phyloP scores from a whole-genome alignment of 2,797 vertebrate species.

The Spheniscus humboldti region DNA sequence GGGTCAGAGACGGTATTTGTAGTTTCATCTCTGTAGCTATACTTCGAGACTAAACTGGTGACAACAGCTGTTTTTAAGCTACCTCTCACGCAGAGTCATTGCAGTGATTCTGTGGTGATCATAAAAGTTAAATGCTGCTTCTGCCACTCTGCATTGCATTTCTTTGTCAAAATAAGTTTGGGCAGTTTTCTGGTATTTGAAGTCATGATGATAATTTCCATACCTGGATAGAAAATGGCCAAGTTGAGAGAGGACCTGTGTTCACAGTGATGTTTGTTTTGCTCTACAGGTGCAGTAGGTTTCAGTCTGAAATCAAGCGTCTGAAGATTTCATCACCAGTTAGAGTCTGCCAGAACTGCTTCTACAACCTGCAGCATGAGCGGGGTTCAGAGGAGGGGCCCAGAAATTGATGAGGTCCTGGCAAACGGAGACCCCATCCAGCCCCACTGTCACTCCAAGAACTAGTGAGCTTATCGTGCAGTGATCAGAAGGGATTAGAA shows the following conservation, averaged over 20 bases:
- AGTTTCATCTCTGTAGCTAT: not conserved
- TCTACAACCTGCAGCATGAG: constrained; percentile 95
- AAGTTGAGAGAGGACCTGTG: not conserved
- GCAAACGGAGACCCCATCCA: not conserved
- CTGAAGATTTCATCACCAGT: constrained; percentile 98
- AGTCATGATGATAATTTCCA: not conserved
- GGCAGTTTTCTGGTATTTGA: not conserved
- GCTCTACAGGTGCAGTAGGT: constrained; percentile 89
- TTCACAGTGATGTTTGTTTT: not conserved
- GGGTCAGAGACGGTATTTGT: not conserved
- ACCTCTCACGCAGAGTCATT: not conserved
- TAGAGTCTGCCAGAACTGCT: constrained; percentile 98
- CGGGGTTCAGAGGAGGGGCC: constrained; percentile 84
- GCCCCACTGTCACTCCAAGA: not conserved
- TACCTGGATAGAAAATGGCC: not conserved
- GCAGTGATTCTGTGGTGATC: not conserved
- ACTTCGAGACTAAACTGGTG: not conserved
- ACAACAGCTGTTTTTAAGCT: not conserved
- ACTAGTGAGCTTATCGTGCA: not conserved
- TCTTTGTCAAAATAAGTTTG: not conserved
- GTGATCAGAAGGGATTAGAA: not conserved
- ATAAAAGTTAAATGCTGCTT: not conserved
- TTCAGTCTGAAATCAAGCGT: constrained; percentile 96
- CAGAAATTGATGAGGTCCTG: constrained; percentile 77
- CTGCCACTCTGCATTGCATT: not conserved